phyloP scores from a whole-genome alignment of 92 coral and sea anemone genomes.

The Bergia sp. region DNA sequence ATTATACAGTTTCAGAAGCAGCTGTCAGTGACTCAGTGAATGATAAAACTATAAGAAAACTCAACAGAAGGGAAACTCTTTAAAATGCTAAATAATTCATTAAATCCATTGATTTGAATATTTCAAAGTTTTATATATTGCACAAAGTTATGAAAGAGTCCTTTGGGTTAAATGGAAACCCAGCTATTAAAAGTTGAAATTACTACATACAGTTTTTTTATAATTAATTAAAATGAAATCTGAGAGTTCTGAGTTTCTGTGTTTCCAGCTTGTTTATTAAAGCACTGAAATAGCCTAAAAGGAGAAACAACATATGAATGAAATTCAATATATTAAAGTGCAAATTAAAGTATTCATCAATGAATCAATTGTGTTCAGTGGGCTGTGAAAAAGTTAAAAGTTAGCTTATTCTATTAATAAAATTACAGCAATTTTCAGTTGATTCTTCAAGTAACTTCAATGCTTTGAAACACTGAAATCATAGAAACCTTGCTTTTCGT shows the following conservation, averaged over 20 bases:
- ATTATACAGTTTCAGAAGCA: background rate
- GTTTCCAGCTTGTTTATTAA: background rate
- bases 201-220: background rate
- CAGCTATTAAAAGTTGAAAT: background rate
- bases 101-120: background rate
- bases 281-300: background rate
- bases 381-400: conserved; percentile 27
- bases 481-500: background rate
- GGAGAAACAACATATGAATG: background rate
- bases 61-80: background rate
- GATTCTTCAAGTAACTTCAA: background rate
- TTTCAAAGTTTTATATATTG: background rate
- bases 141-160: background rate
- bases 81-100: background rate
- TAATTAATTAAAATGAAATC: background rate
- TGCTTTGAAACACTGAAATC: background rate
- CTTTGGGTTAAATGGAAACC: background rate
- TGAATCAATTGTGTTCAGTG: conserved; percentile 10
- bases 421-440: background rate
- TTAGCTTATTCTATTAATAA: background rate
- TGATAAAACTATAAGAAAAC: background rate
- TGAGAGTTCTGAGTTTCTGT: background rate
- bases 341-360: background rate
- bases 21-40: background rate
- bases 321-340: background rate